Evolutionary conservation across 2,888 invertebrate genomes (phyloP).

Genomic region (Brachyptera putata): DNA sequence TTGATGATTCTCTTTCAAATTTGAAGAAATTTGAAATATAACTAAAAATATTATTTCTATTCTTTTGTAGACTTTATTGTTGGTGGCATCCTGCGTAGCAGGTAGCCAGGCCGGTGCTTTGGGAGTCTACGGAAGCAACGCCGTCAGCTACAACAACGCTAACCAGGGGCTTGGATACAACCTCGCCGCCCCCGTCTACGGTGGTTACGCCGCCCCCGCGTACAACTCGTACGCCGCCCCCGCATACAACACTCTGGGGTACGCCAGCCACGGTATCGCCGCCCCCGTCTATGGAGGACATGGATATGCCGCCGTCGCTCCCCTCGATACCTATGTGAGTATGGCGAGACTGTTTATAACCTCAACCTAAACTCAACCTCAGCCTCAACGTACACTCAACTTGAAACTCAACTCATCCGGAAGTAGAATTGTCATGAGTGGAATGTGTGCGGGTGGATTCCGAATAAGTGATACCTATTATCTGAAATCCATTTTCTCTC

Average conservation of each 20-base stretch:
- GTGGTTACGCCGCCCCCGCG: slow-evolving; percentile 1
- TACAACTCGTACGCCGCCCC: neutral
- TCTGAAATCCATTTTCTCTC: too few relatives aligned
- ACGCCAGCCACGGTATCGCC: neutral
- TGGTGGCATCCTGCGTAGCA: neutral
- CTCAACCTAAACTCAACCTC: too few relatives aligned
- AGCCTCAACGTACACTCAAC: too few relatives aligned
- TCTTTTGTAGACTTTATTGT: neutral
- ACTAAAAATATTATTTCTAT: neutral
- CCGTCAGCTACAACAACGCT: neutral
- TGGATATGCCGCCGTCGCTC: too few relatives aligned
- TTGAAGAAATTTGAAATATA: neutral
- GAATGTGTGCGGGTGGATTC: too few relatives aligned
- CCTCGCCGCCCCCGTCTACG: slow-evolving; percentile 8
- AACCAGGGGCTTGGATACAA: neutral
- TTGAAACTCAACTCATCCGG: too few relatives aligned
- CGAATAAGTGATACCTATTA: too few relatives aligned
- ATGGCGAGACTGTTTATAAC: too few relatives aligned
- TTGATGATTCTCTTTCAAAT: too few relatives aligned
- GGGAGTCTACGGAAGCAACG: neutral
- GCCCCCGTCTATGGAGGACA: neutral
- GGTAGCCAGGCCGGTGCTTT: slow-evolving; percentile 11
- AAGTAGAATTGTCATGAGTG: too few relatives aligned
- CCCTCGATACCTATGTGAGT: slow-evolving; percentile 21
- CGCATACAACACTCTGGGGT: neutral